Evolutionary conservation across 2,888 invertebrate species (phyloP), one percentile per base, ranked within the genome.

Genomic region (Ptychoptera albimana): DNA sequence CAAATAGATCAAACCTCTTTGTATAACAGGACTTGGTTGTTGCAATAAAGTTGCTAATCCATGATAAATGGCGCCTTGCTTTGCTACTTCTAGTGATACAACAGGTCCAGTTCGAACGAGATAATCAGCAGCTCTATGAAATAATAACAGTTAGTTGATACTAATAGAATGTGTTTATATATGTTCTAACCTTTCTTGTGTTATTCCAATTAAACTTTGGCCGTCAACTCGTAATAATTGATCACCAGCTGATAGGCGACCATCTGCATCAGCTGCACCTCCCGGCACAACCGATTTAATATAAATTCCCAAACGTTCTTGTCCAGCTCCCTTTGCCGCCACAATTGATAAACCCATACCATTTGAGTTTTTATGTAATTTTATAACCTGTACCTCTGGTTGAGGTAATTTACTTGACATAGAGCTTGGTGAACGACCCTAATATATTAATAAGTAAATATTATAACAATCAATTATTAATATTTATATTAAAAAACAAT

Each of bases 261-360:
- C 94, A 70, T 98, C 96, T 46, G 82, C 79, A 60, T 88, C 88
- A 3, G 89, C 89, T 46, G 89, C 88, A 36, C 89, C 89, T 45
- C 88, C 93, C 48, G 91, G 82, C 35, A 98, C 96, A 29, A 98
- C 96, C 14, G 94, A 94, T 69, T 98, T 98, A 51, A 98, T 93
- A 69, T 97, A 98, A 61, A 98, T 98, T 39, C 98, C 97, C 49
- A 92, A 71, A 54, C 89, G 79, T 55, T 78, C 76, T 59, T 85
- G 84, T 5, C 80, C 80, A 42, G 80, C 77, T 16, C 84, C 84
- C 75, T 93, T 93, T 23, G 97, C 97, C 9, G 97, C 97, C 4
- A 98, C 96, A 56, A 98, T 98, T 59, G 94, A 96, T 54, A 98
- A 75, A 10, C 98, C 98, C 85, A 98, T 94, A 50, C 97, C 96